Percentiles rank a stretch among this genome's conserved stretches.
Conservation (phyloP, 2,797 vertebrate genomes). For the Catharus ustulatus region DNA sequence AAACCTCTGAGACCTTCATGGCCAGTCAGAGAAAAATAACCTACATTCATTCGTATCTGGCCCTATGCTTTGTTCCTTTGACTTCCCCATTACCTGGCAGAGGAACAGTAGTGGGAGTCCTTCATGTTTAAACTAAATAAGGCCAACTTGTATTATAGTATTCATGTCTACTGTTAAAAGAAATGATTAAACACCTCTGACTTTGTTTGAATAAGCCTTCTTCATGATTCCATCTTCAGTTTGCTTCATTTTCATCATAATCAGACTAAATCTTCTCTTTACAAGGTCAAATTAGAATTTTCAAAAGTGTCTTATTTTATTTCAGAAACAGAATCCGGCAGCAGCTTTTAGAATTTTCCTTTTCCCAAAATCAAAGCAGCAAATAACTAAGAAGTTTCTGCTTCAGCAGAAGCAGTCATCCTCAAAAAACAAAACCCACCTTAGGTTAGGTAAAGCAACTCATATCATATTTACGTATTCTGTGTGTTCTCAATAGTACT, state of each 20-base stretch:
- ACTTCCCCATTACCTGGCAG: background rate
- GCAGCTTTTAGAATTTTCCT: background rate
- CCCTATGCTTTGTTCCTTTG: background rate
- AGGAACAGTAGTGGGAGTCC: background rate
- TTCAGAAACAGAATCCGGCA: background rate
- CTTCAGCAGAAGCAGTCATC: background rate
- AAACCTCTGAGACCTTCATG: background rate
- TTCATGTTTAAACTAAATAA: background rate
- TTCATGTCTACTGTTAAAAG: background rate
- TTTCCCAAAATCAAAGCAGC: background rate
- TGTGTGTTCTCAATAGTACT: background rate
- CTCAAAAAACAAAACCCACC: background rate
- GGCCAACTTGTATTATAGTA: background rate
- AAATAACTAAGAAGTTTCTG: background rate
- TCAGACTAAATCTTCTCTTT: background rate
- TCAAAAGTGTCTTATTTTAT: background rate
- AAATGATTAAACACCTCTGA: background rate
- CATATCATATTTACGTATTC: background rate
- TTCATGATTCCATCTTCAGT: background rate
- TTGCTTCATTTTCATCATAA: background rate
- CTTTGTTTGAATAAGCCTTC: background rate
- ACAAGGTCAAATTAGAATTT: background rate
- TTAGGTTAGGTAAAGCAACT: background rate
- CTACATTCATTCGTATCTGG: background rate
- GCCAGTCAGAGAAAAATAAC: background rate